A percentile compares a stretch with the other conserved stretches of the same genome.
Conservation (phyloP, 2,113 vertebrate genomes). For the Tachysurus vachellii region DNA sequence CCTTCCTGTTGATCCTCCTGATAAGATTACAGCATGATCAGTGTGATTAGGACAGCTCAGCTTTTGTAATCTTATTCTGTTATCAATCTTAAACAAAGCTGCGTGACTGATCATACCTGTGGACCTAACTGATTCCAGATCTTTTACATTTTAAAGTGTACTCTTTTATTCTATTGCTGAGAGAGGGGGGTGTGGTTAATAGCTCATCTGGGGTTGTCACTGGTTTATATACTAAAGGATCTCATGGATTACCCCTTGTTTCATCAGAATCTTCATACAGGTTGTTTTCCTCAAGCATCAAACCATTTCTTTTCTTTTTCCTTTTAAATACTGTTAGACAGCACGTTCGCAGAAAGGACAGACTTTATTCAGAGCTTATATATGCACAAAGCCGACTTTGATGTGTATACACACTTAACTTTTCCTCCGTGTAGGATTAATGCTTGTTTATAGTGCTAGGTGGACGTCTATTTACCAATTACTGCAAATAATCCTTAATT, state of each 20-base stretch:
- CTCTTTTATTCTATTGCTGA: background rate
- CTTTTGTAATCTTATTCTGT: constrained; percentile 53
- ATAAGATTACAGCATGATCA: constrained; percentile 50
- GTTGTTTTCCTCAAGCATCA: constrained; percentile 6
- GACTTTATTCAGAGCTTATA: background rate
- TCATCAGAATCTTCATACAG: constrained; percentile 46
- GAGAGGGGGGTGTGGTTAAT: too few relatives aligned
- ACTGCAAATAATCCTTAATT: too few relatives aligned
- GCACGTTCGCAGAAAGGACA: background rate
- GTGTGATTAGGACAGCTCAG: constrained; percentile 49
- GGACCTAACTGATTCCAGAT: background rate
- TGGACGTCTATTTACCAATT: background rate
- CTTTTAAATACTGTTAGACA: background rate
- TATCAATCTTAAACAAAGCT: constrained; percentile 33
- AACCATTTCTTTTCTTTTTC: background rate
- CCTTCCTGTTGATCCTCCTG: constrained; percentile 28
- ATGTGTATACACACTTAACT: background rate
- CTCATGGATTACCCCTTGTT: constrained; percentile 49
- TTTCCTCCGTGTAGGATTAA: background rate
- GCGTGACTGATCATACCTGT: constrained; percentile 3
- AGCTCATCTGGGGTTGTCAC: background rate
- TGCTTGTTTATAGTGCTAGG: constrained; percentile 3
- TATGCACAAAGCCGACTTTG: background rate
- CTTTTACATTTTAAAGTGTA: background rate
- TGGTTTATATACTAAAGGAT: constrained; percentile 3